phyloP scores from a whole-genome alignment of 37 sponge, comb jelly and placozoan species.

The Chondrilla cf. caribensis region DNA sequence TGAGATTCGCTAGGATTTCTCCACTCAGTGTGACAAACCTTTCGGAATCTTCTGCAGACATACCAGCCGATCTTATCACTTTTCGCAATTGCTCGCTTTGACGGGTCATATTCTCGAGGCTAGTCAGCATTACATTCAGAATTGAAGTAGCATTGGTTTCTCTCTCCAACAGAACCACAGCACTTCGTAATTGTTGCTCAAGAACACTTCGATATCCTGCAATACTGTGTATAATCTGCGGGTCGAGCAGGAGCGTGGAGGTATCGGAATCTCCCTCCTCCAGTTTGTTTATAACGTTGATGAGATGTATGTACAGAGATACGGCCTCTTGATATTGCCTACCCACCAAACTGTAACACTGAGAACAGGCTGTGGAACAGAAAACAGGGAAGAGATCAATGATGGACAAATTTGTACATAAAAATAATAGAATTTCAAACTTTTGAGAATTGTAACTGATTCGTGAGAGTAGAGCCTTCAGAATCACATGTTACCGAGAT shows the following conservation, averaged over 20 bases:
- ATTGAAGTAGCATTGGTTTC: neutral
- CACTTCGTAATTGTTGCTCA: neutral
- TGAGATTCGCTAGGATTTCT: neutral
- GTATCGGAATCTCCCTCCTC: neutral
- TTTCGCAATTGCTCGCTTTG: neutral
- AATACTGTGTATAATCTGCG: neutral
- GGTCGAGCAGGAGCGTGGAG: neutral
- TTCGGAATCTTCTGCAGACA: neutral
- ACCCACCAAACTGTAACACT: slow-evolving; percentile 1
- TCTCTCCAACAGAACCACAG: neutral
- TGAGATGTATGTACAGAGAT: neutral
- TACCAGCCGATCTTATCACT: neutral
- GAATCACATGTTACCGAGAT: too few relatives aligned
- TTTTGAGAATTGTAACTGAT: too few relatives aligned
- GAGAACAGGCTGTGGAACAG: neutral
- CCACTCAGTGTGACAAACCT: neutral
- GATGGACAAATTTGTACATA: too few relatives aligned
- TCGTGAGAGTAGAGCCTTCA: too few relatives aligned
- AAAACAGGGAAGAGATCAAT: too few relatives aligned
- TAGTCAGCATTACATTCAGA: neutral
- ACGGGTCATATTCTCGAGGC: neutral
- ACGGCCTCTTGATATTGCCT: neutral
- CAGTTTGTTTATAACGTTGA: neutral
- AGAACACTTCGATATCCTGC: neutral
- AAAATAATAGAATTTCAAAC: too few relatives aligned